These are phyloP conservation scores for Caenorhabditis sp. DNA, from an alignment of 2,888 invertebrate species.

Conservation along the genomic window DNA sequence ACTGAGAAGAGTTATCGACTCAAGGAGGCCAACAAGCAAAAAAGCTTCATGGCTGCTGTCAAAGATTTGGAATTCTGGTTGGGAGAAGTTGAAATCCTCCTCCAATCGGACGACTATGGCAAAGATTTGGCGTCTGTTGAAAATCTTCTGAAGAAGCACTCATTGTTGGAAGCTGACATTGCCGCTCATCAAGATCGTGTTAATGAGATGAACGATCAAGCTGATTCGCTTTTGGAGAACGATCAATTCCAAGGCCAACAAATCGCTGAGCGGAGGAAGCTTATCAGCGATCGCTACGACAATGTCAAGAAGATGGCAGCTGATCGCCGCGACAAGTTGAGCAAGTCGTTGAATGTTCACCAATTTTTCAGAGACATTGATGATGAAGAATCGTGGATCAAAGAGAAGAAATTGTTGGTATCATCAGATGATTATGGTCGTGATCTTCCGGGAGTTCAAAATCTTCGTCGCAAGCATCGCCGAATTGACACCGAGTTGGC, in stretches of 20 bases:
- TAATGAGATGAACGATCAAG: conserved; percentile 75
- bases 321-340: conserved; percentile 87
- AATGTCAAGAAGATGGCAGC: conserved; percentile 81
- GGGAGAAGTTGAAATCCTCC: conserved; percentile 82
- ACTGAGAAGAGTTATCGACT: conserved; percentile 96
- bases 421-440: conserved; percentile 98
- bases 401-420: conserved; percentile 96
- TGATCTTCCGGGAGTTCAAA: conserved; percentile 96
- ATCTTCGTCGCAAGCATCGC: conserved; percentile 97
- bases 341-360: conserved; percentile 95
- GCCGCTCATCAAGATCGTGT: conserved; percentile 81
- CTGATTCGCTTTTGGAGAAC: conserved; percentile 91
- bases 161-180: conserved; percentile 96
- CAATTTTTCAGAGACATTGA: conserved; percentile 99
- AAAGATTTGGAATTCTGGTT: conserved; percentile 99
- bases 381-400: conserved; percentile 99
- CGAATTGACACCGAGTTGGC: conserved; percentile 95
- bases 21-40: conserved; percentile 98
- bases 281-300: conserved; percentile 95
- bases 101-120: conserved; percentile 58
- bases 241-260: conserved; percentile 97
- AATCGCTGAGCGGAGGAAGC: conserved; percentile 87
- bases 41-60: conserved; percentile 98
- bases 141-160: conserved; percentile 93
- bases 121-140: conserved; percentile 93